Evolutionary conservation across 2,113 vertebrate genomes (phyloP), one percentile per base, ranked within the genome.

Genomic region (Ptyas mucosa): DNA sequence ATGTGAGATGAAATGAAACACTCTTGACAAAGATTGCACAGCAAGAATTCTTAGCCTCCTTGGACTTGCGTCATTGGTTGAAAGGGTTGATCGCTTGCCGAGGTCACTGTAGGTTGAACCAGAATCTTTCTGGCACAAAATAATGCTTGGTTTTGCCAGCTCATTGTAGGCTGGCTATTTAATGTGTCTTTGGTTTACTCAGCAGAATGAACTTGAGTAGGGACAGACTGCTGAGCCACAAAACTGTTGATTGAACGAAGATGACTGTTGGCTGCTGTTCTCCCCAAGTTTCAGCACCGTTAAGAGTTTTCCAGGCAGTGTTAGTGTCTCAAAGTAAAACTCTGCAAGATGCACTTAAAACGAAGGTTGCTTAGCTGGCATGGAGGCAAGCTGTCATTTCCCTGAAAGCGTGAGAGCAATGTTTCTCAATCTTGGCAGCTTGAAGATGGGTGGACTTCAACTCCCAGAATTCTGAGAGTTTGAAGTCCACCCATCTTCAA

Each of bases 51-150:
- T 85, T 94, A 24, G 90, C 87, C 91, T 95, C 95, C 91, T 39
- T 0, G 93, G 91, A 69, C 95, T 81, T 91, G 93, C 95, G 95
- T 96, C 96, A 96, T 89, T 91, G 94, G 91, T 93, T 92, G 88
- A 93, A 92, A 69, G 20, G 93, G 93, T 90, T 94, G 91, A 55
- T 2, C 95, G 95, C 95, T 95, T 94, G 92, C 90, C 95, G 94
- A 96, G 94, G 94, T 97, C 96, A 90, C 94, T 94, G 93, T 94
- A 93, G 92, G 94, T 93, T 93, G 97, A 97, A 97, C 91, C 94
- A 96, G 94, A 96, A 87, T 54, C 87, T 54, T 58, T 3, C 1
- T 61, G 93, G 96, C 95, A 96, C 94, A 93, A 96, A 96, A 93
- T 94, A 92, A 54, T 92, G 14, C 89, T 20, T 88, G 46, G 92